phyloP scores from a whole-genome alignment of 1,140 invertebrate species.

The Aphaenogaster ashmeadi region DNA sequence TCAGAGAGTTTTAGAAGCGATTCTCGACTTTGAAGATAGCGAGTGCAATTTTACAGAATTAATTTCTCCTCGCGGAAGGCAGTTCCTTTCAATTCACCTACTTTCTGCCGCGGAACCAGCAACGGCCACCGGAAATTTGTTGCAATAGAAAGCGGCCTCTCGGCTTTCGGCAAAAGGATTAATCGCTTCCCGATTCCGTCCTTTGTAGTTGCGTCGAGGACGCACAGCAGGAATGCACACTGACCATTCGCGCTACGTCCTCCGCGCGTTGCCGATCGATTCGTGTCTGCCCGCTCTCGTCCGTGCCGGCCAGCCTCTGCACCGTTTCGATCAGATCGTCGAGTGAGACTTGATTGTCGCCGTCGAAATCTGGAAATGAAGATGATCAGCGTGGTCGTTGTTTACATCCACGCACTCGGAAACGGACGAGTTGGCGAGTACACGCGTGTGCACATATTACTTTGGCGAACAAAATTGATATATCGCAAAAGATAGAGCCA shows the following conservation, averaged over 20 bases:
- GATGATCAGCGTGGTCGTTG: slow-evolving; percentile 48
- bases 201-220: slow-evolving; percentile 5
- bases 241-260: slow-evolving; percentile 76
- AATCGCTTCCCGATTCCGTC: slow-evolving; percentile 5
- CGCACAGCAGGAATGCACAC: slow-evolving; percentile 43
- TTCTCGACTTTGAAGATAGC: slow-evolving; percentile 26
- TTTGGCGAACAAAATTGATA: not conserved
- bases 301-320: slow-evolving; percentile 84
- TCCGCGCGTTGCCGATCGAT: slow-evolving; percentile 70
- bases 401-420: not conserved
- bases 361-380: slow-evolving; percentile 88
- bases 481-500: not conserved
- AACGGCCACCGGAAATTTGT: slow-evolving; percentile 64
- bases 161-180: slow-evolving; percentile 48
- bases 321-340: slow-evolving; percentile 88
- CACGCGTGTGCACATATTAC: not conserved
- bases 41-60: slow-evolving; percentile 34
- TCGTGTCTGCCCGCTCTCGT: slow-evolving; percentile 37
- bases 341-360: slow-evolving; percentile 88
- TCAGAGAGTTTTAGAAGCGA: slow-evolving; percentile 18
- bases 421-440: not conserved
- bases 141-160: slow-evolving; percentile 54
- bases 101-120: slow-evolving; percentile 51
- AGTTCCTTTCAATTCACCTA: slow-evolving; percentile 66
- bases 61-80: slow-evolving; percentile 28